Base-by-base conservation (phyloP, 2,888 invertebrate genomes). In the Trichopoda pennipes region DNA sequence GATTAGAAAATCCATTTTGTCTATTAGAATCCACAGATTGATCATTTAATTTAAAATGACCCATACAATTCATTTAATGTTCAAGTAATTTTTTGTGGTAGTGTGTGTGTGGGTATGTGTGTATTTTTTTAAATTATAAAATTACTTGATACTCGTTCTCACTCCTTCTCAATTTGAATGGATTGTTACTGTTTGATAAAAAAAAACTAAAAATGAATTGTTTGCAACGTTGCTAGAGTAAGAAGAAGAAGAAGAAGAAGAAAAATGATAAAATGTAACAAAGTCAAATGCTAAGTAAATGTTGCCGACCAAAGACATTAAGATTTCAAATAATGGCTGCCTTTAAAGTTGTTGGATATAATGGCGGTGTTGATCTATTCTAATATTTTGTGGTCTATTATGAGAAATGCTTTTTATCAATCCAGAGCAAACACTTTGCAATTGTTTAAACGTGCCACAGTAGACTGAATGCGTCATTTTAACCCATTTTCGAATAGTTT, bases 21-120 rank as follows among this genome's bases (percentile, higher is more conserved):
- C 28, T 2, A 28, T 3, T 35, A 6, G 35, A 10, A 38, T 60
- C 19, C 63, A 32, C 35, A 70, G 60, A 72, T 68, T 79, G 60
- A 72, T 44, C 82, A 76, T 82, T 82, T 79, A 82, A 82, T 82
- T 82, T 82, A 68, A 82, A 82, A 82, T 82, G 82, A 82, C 75
- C 82, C 82, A 68, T 79, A 68, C 79, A 61, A 56, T 56, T 56
- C 75, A 72, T 79, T 82, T 82, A 72, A 82, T 68, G 75, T 68
- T 35, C 51, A 51, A 68, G 66, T 75, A 72, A 79, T 79, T 82
- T 76, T 28, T 42, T 32, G 8, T 35, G n/a, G n/a, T n/a, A n/a
- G n/a, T n/a, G n/a, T n/a, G n/a, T n/a, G n/a, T n/a, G n/a, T n/a
- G n/a, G n/a, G n/a, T n/a, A n/a, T n/a, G n/a, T n/a, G n/a, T n/a